Conservation (phyloP, 2,113 vertebrate genomes). For the Microtus richardsoni region DNA sequence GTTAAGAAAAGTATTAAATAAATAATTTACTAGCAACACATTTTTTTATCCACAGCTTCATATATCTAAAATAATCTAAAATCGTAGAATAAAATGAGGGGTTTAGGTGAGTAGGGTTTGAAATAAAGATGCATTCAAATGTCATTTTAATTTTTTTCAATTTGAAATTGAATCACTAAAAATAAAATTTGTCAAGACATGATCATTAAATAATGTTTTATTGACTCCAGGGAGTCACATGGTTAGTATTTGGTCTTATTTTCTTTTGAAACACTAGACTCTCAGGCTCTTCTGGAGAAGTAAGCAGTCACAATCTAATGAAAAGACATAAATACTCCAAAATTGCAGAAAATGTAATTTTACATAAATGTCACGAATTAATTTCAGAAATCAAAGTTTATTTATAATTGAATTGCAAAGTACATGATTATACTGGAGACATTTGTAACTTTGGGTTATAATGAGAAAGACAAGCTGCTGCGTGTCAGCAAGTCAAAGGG, state of each 20-base stretch:
- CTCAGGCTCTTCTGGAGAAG: conserved; percentile 41
- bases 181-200: not conserved
- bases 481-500: conserved; percentile 61
- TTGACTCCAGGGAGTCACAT: not conserved
- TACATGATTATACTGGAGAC: conserved; percentile 17
- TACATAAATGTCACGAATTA: conserved; percentile 68
- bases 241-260: not conserved
- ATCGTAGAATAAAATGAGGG: not conserved
- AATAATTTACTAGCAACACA: not conserved
- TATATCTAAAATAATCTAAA: not conserved
- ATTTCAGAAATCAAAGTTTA: conserved; percentile 67
- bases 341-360: conserved; percentile 54
- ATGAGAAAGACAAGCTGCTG: conserved; percentile 48
- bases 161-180: not conserved
- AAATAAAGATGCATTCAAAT: not conserved
- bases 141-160: not conserved
- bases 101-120: not conserved
- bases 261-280: conserved; percentile 48
- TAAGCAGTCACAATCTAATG: conserved; percentile 32
- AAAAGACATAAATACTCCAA: conserved; percentile 54
- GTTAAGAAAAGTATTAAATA: not conserved
- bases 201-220: not conserved
- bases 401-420: conserved; percentile 57
- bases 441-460: conserved; percentile 50
- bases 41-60: not conserved